A percentile compares a stretch with the other conserved stretches of the same genome.
Evolutionary conservation across 1,140 invertebrate genomes (phyloP).

Genomic region (Rhyacophila brunnea): DNA sequence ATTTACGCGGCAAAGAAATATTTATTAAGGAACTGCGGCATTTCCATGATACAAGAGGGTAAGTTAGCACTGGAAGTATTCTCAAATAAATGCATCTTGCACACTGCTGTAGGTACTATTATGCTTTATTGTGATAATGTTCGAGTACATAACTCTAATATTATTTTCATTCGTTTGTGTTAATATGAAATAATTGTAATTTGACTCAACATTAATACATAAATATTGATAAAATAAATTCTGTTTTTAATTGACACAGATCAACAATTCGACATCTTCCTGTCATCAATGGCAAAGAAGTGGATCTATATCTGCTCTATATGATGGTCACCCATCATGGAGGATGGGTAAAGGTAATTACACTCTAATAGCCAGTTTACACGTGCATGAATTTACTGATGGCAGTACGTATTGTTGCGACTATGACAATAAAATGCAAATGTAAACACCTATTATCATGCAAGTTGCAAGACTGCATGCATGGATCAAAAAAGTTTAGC

Average conservation of each 20-base stretch:
- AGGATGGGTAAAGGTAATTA: conserved; percentile 91
- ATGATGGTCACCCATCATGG: conserved; percentile 85
- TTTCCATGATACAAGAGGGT: conserved; percentile 84
- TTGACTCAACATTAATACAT: not conserved
- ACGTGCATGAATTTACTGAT: no score
- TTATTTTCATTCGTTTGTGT: no score
- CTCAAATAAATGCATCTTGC: not conserved
- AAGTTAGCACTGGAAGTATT: conserved; percentile 43
- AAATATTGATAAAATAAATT: not conserved
- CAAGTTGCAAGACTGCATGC: no score
- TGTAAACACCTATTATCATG: no score
- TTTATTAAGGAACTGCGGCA: conserved; percentile 79
- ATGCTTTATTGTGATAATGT: not conserved
- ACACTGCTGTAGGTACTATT: not conserved
- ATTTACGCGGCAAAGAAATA: conserved; percentile 65
- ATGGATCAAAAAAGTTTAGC: no score
- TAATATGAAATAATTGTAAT: not conserved
- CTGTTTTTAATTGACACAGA: conserved; percentile 54
- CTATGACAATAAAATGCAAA: no score
- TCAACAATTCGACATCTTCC: conserved; percentile 74
- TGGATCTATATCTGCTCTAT: conserved; percentile 90
- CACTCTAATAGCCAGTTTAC: no score
- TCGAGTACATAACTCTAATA: no score
- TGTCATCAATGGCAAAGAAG: conserved; percentile 81
- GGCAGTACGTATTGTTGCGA: no score